Base-by-base conservation (phyloP, 2,113 vertebrate genomes). In the Phoxinus phoxinus region DNA sequence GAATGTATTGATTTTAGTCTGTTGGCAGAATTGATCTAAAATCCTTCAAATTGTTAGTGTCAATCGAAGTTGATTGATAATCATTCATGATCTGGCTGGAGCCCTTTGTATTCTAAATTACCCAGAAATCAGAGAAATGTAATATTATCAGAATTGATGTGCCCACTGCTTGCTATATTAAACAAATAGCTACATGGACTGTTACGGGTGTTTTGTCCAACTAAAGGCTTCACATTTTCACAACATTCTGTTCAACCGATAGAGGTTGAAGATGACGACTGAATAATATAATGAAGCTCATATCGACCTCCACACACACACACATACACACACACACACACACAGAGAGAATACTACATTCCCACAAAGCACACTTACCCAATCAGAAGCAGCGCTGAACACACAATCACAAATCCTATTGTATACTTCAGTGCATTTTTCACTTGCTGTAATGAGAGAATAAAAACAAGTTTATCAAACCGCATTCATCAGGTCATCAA, bases 391-490 rank as follows among this genome's bases (percentile, higher is more conserved):
- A 99, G 96, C 86, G 95, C 92, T 30, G 95, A 89, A 82, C 98
- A 99, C 91, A 99, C 87, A 69, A 97, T 90, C 90, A 93, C 90
- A 89, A 99, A 99, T 91, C 96, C 98, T 92, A 96, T 63, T 44
- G 98, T 98, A 90, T 98, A 99, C 88, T 95, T 99, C 89, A 98
- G 88, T 67, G 97, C 97, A 11, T 94, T 97, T 94, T 97, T 97
- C 91, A 98, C 94, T 96, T 99, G 97, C 98, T 99, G 91, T 80
- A 95, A 94, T 92, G 79, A 90, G 86, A 91, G 81, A 91, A 58
- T 86, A 91, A 88, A 88, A 83, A 56, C 65, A 72, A 12, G 61
- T 67, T 67, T 67, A 67, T 67, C 79, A 81, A 63, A 51, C 25
- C 27, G 19, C n/a, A n/a, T 83, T 35, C 44, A 37, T 53, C 13